phyloP scores from a whole-genome alignment of 2,888 invertebrate species.

The Lamellibrachia columna region DNA sequence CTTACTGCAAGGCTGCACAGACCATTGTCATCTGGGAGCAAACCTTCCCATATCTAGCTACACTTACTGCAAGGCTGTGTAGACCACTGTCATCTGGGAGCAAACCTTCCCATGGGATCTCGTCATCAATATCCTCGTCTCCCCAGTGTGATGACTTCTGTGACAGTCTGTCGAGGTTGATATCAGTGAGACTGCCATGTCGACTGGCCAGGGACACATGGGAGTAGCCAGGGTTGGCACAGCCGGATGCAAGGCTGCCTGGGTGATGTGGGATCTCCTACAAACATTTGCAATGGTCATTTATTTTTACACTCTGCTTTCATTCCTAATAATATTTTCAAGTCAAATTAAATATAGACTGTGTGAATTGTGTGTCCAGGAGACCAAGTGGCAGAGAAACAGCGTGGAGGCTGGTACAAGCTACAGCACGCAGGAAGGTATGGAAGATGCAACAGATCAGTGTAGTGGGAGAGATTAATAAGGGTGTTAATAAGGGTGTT shows the following conservation, averaged over 20 bases:
- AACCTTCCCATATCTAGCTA: not conserved
- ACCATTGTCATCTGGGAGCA: not conserved
- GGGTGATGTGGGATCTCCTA: constrained; percentile 30
- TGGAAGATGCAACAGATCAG: not conserved
- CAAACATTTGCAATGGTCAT: not conserved
- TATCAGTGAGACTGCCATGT: constrained; percentile 35
- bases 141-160: constrained; percentile 41
- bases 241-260: constrained; percentile 40
- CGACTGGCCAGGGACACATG: constrained; percentile 36
- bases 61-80: constrained; percentile 45
- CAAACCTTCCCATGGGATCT: constrained; percentile 48
- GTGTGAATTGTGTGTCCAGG: constrained; percentile 13
- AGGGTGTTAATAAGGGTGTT: not conserved
- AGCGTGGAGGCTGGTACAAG: not conserved
- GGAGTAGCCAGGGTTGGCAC: constrained; percentile 54
- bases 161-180: constrained; percentile 44
- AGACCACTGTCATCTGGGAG: constrained; percentile 51
- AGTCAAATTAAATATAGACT: not conserved
- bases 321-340: too few species aligned
- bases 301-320: not conserved
- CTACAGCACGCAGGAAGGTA: not conserved
- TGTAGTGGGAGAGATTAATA: not conserved
- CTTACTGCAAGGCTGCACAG: not conserved
- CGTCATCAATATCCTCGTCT: constrained; percentile 42
- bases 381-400: constrained; percentile 16